Conservation (phyloP, 53 echinoderm and acorn worm genomes). For the Temnopleurus reevesii region DNA sequence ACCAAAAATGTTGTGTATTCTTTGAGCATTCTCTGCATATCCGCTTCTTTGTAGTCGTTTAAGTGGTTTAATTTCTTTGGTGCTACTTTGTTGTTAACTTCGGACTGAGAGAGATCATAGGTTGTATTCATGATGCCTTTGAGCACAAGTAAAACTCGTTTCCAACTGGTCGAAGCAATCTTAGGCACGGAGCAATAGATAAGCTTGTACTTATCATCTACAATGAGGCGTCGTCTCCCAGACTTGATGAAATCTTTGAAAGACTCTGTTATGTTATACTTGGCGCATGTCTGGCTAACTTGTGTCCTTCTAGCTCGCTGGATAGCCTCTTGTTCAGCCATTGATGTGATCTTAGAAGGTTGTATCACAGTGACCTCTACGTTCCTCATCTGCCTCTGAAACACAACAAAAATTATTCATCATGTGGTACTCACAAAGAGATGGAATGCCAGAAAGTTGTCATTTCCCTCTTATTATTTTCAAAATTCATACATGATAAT, state of each 20-base stretch:
- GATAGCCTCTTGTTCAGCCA: not conserved
- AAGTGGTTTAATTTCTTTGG: constrained; percentile 28
- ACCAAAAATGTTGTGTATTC: constrained; percentile 71
- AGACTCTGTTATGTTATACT: not conserved
- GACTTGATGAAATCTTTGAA: not conserved
- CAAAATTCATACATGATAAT: too few relatives aligned
- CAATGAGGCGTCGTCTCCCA: not conserved
- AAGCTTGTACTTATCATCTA: constrained; percentile 64
- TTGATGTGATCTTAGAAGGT: not conserved
- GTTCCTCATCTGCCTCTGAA: not conserved
- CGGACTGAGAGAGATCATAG: constrained; percentile 57
- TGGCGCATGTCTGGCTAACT: not conserved
- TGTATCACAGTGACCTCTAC: not conserved
- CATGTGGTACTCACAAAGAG: too few relatives aligned
- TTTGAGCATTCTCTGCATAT: not conserved
- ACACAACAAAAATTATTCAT: too few relatives aligned
- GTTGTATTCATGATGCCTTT: constrained; percentile 57
- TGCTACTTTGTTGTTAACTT: constrained; percentile 55
- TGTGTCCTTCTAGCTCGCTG: not conserved
- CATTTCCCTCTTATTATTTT: too few relatives aligned
- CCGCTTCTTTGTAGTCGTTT: not conserved
- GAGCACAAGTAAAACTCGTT: constrained; percentile 69
- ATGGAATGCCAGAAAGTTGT: too few relatives aligned
- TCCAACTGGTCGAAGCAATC: constrained; percentile 84
- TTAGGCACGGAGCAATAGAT: constrained; percentile 74